phyloP scores from a whole-genome alignment of 1,140 invertebrate species.

The Limonius californicus region DNA sequence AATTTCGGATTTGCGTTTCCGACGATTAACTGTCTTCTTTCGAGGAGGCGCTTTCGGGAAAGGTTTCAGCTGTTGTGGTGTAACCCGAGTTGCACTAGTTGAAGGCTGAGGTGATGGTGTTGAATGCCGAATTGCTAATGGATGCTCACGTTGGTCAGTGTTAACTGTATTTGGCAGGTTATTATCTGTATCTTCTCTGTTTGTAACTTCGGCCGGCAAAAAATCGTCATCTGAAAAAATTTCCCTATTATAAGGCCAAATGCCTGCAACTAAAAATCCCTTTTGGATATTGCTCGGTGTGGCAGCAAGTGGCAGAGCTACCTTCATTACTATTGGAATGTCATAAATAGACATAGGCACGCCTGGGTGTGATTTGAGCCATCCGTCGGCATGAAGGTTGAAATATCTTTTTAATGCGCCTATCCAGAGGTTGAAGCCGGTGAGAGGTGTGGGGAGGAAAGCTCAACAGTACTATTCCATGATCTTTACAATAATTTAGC shows the following conservation, averaged over 20 bases:
- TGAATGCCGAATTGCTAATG: neutral
- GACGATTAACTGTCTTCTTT: constrained; percentile 15
- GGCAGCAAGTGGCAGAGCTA: neutral
- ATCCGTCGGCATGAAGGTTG: neutral
- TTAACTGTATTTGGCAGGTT: neutral
- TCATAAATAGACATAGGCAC: too few species aligned
- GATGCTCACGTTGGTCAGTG: neutral
- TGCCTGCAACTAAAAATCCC: constrained; percentile 8
- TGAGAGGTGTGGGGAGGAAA: constrained; percentile 16
- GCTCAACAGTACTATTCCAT: constrained; percentile 12
- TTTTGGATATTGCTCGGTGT: constrained; percentile 8
- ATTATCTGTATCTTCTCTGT: neutral
- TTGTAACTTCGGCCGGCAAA: neutral
- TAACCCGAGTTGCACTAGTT: neutral
- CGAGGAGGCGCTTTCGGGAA: neutral
- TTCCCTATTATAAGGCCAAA: constrained; percentile 16
- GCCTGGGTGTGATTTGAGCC: constrained; percentile 3
- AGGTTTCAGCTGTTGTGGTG: neutral
- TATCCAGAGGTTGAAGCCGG: constrained; percentile 5
- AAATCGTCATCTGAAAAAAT: constrained; percentile 15
- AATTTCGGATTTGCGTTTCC: constrained; percentile 20
- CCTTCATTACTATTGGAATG: too few species aligned
- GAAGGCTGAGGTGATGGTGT: constrained; percentile 1
- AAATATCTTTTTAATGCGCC: constrained; percentile 7
- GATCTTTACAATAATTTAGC: constrained; percentile 2